Conservation (phyloP, 30 jellyfish, hydroid and myxozoan species). For the Pseudorhiza aurosa region DNA sequence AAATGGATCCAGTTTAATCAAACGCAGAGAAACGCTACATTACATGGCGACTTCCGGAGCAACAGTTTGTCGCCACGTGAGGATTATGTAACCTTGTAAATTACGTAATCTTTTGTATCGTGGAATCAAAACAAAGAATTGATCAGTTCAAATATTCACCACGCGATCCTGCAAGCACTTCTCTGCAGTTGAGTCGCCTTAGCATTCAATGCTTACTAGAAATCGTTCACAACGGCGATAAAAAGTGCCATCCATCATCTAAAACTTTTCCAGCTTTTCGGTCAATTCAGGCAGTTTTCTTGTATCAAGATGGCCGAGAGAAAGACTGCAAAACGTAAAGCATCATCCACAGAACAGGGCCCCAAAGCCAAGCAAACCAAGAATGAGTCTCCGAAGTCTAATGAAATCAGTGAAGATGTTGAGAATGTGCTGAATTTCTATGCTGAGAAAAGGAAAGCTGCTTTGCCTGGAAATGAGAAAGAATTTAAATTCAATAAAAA, state of each 20-base stretch:
- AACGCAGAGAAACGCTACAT: too few relatives aligned
- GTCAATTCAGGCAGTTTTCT: constrained; percentile 17
- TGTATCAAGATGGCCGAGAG: constrained; percentile 32
- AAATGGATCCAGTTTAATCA: too few relatives aligned
- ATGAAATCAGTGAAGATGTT: not conserved
- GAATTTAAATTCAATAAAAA: constrained; percentile 68
- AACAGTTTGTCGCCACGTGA: too few relatives aligned
- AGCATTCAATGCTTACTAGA: too few relatives aligned
- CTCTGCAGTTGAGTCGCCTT: too few relatives aligned
- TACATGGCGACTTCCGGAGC: too few relatives aligned
- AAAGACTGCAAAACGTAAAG: constrained; percentile 9
- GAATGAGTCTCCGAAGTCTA: not conserved
- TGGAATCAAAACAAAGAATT: too few relatives aligned
- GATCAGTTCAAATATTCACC: too few relatives aligned
- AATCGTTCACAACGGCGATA: not conserved
- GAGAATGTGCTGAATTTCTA: constrained; percentile 3
- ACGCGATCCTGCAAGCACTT: too few relatives aligned
- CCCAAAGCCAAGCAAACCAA: not conserved
- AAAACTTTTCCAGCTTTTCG: not conserved
- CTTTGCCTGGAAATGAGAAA: constrained; percentile 36
- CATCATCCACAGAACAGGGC: not conserved
- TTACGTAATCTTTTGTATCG: too few relatives aligned
- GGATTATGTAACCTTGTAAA: too few relatives aligned
- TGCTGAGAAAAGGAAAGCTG: constrained; percentile 19
- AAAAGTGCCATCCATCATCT: not conserved